Evolutionary conservation across 1,140 invertebrate genomes (phyloP).

Genomic region (Calephelis virginiensis): DNA sequence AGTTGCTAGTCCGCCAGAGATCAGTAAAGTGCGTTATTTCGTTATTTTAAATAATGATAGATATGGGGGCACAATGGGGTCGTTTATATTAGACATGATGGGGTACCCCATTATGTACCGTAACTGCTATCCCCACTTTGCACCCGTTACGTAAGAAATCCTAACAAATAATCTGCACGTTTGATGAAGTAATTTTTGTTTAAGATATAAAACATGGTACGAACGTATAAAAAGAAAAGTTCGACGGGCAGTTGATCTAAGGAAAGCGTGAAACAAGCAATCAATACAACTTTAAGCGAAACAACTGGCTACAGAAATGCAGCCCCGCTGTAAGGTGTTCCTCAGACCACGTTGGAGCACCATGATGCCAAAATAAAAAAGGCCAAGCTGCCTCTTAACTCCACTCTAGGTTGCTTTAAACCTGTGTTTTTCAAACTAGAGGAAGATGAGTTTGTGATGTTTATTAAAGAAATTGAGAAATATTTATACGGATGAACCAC

Average conservation of each 20-base stretch:
- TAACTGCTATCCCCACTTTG: constrained; percentile 18
- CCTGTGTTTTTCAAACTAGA: constrained; percentile 32
- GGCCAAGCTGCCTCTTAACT: constrained; percentile 4
- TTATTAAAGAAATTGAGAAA: constrained; percentile 40
- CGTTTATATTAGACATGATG: constrained; percentile 19
- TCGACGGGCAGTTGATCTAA: constrained; percentile 23
- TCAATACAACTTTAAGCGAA: constrained; percentile 29
- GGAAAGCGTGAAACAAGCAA: constrained; percentile 31
- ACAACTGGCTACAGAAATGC: constrained; percentile 33
- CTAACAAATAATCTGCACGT: not conserved
- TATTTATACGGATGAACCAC: constrained; percentile 34
- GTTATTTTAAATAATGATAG: constrained; percentile 17
- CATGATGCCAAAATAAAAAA: not conserved
- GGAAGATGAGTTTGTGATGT: constrained; percentile 36
- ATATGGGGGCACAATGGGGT: constrained; percentile 21
- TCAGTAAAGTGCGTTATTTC: not conserved
- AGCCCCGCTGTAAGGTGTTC: constrained; percentile 26
- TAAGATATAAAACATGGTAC: constrained; percentile 32
- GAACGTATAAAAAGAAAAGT: constrained; percentile 29
- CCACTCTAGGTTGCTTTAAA: constrained; percentile 18
- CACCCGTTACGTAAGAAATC: not conserved
- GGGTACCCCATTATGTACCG: constrained; percentile 26
- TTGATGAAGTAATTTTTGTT: constrained; percentile 17
- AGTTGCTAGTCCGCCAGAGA: not conserved
- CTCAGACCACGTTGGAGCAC: constrained; percentile 22